Base-by-base conservation (phyloP, 1,140 invertebrate genomes). In the Anastrepha obliqua region DNA sequence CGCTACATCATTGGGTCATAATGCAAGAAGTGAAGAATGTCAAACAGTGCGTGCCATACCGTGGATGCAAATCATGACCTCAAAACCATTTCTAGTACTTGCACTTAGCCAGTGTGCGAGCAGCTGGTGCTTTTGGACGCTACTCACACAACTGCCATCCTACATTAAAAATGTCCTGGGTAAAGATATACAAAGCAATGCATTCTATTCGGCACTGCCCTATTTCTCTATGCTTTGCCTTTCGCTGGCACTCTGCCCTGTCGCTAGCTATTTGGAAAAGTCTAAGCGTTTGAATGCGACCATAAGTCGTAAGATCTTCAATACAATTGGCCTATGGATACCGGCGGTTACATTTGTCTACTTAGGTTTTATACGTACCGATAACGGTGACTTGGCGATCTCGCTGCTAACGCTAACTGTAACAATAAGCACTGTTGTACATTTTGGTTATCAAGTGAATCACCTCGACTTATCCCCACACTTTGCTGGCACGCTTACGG, bases 101-200 rank as follows among this genome's bases (percentile, higher is more conserved):
- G 95, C 98, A n/a, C 94, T 98, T 1, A 96, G 95, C 0, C 98
- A 99, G 90, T 97, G 97, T 91, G 96, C 97, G 0, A 97, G 98
- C 90, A 98, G 98, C 91, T 99, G 98, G 98, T 98, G 98, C 0
- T 98, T 98, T 93, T 98, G 98, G 95, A 98, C 97, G 2, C 94
- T 99, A 87, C 94, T 99, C 58, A 98, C 98, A 0, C 96, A 98
- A 93, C 95, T 99, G 91, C 98, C 99, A 0, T 96, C 96, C 0
- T 99, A 98, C 91, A 96, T 99, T 94, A 96, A 96, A 20, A 95
- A 96, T 85, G 96, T 99, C 0, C 94, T 99, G 0, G 94, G 95
- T 44, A 97, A 97, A 88, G 94, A 98, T 86, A 96, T 99, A 42
- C 94, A 96, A 91, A 93, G 95, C 78, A 96, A 96, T 91, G 97